Base-by-base conservation (phyloP, 1,140 invertebrate species). In the Andrena cerasifolii region DNA sequence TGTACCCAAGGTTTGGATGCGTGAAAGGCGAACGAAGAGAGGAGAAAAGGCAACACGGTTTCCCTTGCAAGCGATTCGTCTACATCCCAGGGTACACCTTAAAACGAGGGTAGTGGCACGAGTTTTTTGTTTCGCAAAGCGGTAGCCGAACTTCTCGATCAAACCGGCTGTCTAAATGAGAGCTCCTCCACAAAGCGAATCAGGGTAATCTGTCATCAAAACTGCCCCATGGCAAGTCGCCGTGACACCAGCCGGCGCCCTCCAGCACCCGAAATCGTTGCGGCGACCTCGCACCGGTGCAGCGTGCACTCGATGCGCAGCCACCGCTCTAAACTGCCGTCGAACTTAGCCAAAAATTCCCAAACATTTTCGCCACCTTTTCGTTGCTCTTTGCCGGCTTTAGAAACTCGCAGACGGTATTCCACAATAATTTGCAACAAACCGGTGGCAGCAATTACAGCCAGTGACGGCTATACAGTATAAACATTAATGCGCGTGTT, bases 141-240 rank as follows among this genome's bases (percentile, higher is more conserved):
- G 80, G 83, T 85, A n/a, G 86, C 79, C 85, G 84, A 92, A 91
- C 88, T 92, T 91, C 89, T 93, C 91, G 88, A 92, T 93, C 92
- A 93, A 91, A 90, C 87, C 71, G 89, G 81, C 91, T 92, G 91
- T 93, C 91, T 83, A 91, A 92, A 92, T 91, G 90, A 91, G 90
- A 91, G 89, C 90, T 88, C 79, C 88, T 88, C 90, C 90, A 92
- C 91, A 92, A 92, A 90, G 90, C 90, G 89, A 86, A 90, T 90
- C 91, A 87, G 90, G 90, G 91, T 92, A 92, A 93, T 93, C 92
- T 93, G 92, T 93, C 91, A 92, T 92, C 91, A 90, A 89, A 88
- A 89, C 89, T 87, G 88, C 80, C 90, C 88, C 84, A 88, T 85
- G 78, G 68, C 81, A 85, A 87, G 83, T 89, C 87, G 86, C 80